These are phyloP conservation scores for Cydia amplana DNA, from an alignment of 1,140 invertebrate species.

Conservation along the genomic window DNA sequence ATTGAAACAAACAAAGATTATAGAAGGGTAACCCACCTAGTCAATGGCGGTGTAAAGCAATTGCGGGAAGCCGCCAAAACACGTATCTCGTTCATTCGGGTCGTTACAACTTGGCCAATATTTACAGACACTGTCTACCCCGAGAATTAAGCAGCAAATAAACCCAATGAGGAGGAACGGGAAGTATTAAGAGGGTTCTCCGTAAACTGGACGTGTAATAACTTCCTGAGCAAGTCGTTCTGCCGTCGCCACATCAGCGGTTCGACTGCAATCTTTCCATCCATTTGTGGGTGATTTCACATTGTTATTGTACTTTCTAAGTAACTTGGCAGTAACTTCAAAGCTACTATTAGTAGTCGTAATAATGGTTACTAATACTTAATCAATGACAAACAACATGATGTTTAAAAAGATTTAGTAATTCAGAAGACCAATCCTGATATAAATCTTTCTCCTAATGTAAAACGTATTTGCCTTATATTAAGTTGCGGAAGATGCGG, in stretches of 20 bases:
- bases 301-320: slow-evolving; percentile 46
- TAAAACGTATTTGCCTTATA: slow-evolving; percentile 54
- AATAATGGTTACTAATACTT: not conserved
- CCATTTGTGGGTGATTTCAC: slow-evolving; percentile 62
- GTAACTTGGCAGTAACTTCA: not conserved
- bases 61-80: slow-evolving; percentile 69
- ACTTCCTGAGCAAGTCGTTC: slow-evolving; percentile 64
- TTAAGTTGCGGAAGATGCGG: slow-evolving; percentile 55
- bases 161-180: slow-evolving; percentile 36
- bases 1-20: slow-evolving; percentile 6
- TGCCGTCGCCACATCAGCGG: slow-evolving; percentile 68
- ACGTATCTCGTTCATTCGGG: slow-evolving; percentile 70
- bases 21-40: slow-evolving; percentile 38
- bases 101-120: slow-evolving; percentile 58
- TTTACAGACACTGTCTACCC: slow-evolving; percentile 46
- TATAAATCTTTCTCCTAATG: slow-evolving; percentile 34
- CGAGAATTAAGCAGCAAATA: slow-evolving; percentile 37
- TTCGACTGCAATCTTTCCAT: slow-evolving; percentile 59
- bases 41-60: slow-evolving; percentile 58
- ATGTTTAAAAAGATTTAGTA: not conserved
- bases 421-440: not conserved
- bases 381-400: not conserved
- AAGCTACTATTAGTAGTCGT: not conserved
- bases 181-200: slow-evolving; percentile 47
- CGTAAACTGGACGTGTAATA: slow-evolving; percentile 57